Conservation (phyloP, 2,113 vertebrate genomes). For the Pteropus alecto region DNA sequence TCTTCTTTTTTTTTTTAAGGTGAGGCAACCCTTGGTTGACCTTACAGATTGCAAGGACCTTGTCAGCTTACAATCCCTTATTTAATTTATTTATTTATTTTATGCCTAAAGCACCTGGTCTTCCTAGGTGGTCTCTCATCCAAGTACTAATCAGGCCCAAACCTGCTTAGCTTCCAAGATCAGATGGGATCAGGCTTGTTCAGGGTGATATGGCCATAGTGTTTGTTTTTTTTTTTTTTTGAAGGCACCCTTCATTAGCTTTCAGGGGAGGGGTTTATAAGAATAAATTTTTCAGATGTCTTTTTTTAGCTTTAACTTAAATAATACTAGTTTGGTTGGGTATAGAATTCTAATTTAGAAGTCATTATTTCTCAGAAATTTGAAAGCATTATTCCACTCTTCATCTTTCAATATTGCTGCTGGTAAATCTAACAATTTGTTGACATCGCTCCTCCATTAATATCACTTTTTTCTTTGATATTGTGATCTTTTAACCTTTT, state of each 20-base stretch:
- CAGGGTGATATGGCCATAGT: too few species aligned
- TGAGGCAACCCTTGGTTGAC: too few species aligned
- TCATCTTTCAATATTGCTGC: background rate
- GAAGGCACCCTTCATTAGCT: background rate
- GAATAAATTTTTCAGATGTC: background rate
- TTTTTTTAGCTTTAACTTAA: background rate
- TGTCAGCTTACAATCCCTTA: too few species aligned
- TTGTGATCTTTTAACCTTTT: background rate
- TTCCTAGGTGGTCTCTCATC: too few species aligned
- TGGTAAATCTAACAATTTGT: background rate
- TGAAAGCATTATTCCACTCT: background rate
- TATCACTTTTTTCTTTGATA: background rate
- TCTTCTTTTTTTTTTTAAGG: background rate
- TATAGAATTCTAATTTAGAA: constrained; percentile 1
- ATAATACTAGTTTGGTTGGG: background rate
- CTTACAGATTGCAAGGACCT: too few species aligned
- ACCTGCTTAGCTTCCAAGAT: too few species aligned
- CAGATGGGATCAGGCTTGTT: too few species aligned
- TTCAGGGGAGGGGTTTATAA: background rate
- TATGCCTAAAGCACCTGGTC: too few species aligned
- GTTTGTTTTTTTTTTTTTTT: background rate
- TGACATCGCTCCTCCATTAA: background rate
- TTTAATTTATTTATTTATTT: too few species aligned
- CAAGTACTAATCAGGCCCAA: too few species aligned
- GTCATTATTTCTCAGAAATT: background rate